phyloP scores from a whole-genome alignment of 2,113 vertebrate species.

The Trematocara marginatum region DNA sequence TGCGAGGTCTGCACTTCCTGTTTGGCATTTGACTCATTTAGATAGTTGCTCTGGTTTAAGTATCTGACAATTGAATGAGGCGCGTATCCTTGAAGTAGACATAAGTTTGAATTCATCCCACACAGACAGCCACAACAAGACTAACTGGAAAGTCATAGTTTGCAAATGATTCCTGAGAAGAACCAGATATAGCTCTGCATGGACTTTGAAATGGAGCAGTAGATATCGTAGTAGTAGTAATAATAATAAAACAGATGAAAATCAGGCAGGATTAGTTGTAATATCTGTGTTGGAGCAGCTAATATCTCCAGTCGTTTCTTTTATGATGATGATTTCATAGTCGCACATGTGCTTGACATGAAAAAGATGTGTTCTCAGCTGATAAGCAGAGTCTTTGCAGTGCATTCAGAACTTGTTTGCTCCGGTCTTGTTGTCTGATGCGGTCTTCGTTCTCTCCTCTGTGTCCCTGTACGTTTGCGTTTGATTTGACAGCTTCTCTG shows the following conservation, averaged over 20 bases:
- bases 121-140: neutral
- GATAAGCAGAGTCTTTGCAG: neutral
- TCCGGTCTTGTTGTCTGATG: constrained; percentile 36
- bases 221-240: neutral
- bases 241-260: neutral
- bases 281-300: neutral
- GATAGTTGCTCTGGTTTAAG: neutral
- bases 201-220: neutral
- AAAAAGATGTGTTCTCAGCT: neutral
- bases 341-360: neutral
- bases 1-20: constrained; percentile 80
- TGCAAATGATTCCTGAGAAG: neutral
- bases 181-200: neutral
- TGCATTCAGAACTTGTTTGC: neutral
- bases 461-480: constrained; percentile 54
- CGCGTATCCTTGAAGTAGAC: neutral
- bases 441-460: constrained; percentile 39
- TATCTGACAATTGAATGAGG: neutral
- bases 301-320: neutral
- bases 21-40: neutral
- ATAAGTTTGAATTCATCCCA: neutral
- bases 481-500: constrained; percentile 60
- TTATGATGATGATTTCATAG: neutral
- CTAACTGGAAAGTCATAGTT: neutral
- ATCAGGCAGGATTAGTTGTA: neutral